phyloP scores from a whole-genome alignment of 1,140 invertebrate species.

The Drosophila auraria region DNA sequence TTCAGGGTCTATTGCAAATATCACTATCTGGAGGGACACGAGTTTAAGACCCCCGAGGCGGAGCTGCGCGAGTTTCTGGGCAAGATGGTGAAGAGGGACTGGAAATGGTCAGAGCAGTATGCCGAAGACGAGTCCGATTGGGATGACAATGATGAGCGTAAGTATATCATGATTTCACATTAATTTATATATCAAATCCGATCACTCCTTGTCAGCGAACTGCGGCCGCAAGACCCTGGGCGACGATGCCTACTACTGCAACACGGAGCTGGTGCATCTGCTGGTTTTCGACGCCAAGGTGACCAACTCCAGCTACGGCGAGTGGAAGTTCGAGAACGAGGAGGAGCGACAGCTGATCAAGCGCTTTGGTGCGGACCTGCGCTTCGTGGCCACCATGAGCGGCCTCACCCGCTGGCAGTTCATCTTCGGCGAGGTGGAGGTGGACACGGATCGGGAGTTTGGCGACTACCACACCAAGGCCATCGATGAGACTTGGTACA shows the following conservation, averaged over 20 bases:
- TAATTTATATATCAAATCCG: not conserved
- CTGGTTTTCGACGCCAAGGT: constrained; percentile 94
- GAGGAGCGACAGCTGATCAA: constrained; percentile 87
- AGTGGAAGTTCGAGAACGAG: constrained; percentile 87
- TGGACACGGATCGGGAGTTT: constrained; percentile 88
- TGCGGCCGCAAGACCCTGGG: constrained; percentile 88
- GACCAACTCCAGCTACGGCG: constrained; percentile 90
- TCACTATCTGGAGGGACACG: constrained; percentile 91
- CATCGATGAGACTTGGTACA: constrained; percentile 97
- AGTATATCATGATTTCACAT: not conserved
- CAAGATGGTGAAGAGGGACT: constrained; percentile 87
- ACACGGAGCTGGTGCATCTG: constrained; percentile 93
- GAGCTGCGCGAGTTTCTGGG: constrained; percentile 91
- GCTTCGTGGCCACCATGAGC: constrained; percentile 95
- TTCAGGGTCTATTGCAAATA: constrained; percentile 94
- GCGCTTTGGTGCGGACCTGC: constrained; percentile 89
- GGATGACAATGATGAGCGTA: constrained; percentile 70
- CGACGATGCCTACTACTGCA: constrained; percentile 92
- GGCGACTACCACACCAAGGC: constrained; percentile 91
- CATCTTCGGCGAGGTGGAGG: constrained; percentile 86
- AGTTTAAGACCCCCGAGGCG: constrained; percentile 89
- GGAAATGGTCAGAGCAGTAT: constrained; percentile 88
- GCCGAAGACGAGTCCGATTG: constrained; percentile 73
- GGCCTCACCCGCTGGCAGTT: constrained; percentile 94
- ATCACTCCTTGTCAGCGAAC: constrained; percentile 80